These are phyloP conservation scores for Pomacea canaliculata DNA, from an alignment of 2,888 invertebrate species.

Conservation along the genomic window DNA sequence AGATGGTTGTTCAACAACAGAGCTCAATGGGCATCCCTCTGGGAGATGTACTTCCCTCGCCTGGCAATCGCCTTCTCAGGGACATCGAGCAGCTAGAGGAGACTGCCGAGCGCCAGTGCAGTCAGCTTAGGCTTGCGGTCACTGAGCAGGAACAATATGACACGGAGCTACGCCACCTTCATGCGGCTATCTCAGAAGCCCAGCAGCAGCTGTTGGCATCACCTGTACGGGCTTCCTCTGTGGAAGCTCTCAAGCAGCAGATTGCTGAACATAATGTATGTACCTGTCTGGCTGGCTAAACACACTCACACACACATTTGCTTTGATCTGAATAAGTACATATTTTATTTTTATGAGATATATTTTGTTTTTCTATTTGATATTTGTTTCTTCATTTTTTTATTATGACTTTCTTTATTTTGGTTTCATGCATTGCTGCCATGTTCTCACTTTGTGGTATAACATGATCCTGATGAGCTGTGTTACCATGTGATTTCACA, in stretches of 20 bases:
- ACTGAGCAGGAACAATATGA: slow-evolving; percentile 57
- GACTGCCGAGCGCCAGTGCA: slow-evolving; percentile 47
- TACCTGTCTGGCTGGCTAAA: slow-evolving; percentile 33
- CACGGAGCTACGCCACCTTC: slow-evolving; percentile 50
- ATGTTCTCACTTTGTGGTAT: background rate
- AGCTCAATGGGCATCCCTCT: background rate
- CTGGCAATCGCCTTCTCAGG: slow-evolving; percentile 39
- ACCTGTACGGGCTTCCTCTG: slow-evolving; percentile 54
- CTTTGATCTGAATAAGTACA: background rate
- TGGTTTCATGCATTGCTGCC: background rate
- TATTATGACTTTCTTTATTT: background rate
- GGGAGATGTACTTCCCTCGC: slow-evolving; percentile 24
- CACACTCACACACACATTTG: slow-evolving; percentile 11
- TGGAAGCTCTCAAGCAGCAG: slow-evolving; percentile 58
- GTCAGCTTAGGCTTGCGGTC: slow-evolving; percentile 47
- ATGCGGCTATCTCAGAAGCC: slow-evolving; percentile 52
- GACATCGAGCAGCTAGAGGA: slow-evolving; percentile 56
- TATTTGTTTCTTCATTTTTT: background rate
- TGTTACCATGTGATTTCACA: too few species aligned
- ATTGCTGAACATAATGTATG: slow-evolving; percentile 59
- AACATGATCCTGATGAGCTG: too few species aligned
- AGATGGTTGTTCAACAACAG: slow-evolving; percentile 41
- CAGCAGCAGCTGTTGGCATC: slow-evolving; percentile 53
- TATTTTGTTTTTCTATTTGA: background rate
- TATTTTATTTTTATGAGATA: background rate